phyloP scores from a whole-genome alignment of 1,140 invertebrate genomes.

The Dendrolimus kikuchii region DNA sequence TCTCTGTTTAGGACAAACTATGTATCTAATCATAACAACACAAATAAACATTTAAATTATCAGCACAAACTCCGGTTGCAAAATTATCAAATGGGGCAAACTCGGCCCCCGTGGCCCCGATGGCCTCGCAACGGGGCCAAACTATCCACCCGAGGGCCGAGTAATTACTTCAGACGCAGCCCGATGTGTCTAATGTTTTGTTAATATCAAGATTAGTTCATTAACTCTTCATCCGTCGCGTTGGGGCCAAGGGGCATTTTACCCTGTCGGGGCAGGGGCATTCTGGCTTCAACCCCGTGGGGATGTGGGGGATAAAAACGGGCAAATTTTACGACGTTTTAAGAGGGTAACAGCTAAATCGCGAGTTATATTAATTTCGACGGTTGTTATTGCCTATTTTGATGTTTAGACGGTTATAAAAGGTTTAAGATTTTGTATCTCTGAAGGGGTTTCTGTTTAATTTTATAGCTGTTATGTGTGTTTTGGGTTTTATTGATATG shows the following conservation, averaged over 20 bases:
- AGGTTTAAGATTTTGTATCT: too few species aligned
- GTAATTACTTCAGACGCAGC: conserved; percentile 23
- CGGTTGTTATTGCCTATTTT: conserved; percentile 19
- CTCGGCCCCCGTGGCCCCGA: too few species aligned
- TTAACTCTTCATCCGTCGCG: conserved; percentile 26
- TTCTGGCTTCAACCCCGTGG: conserved; percentile 13
- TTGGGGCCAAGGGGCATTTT: not conserved
- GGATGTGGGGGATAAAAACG: conserved; percentile 17
- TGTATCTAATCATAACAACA: conserved; percentile 8
- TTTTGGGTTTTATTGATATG: too few species aligned
- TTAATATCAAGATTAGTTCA: conserved; percentile 46
- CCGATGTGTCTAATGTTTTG: conserved; percentile 37
- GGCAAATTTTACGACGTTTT: conserved; percentile 26
- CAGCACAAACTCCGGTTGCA: not conserved
- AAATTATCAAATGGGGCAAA: too few species aligned
- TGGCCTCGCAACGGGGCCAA: not conserved
- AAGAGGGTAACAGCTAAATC: conserved; percentile 24
- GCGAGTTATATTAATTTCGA: conserved; percentile 30
- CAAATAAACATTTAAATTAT: conserved; percentile 8
- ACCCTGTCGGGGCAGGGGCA: conserved; percentile 5
- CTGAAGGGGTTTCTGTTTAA: too few species aligned
- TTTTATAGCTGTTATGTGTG: too few species aligned
- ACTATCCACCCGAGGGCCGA: conserved; percentile 15
- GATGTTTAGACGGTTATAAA: conserved; percentile 9
- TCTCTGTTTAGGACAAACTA: too few species aligned